Evolutionary conservation across 1,140 invertebrate genomes (phyloP), one percentile per base, ranked within the genome.

Genomic region (Colletes gigas): DNA sequence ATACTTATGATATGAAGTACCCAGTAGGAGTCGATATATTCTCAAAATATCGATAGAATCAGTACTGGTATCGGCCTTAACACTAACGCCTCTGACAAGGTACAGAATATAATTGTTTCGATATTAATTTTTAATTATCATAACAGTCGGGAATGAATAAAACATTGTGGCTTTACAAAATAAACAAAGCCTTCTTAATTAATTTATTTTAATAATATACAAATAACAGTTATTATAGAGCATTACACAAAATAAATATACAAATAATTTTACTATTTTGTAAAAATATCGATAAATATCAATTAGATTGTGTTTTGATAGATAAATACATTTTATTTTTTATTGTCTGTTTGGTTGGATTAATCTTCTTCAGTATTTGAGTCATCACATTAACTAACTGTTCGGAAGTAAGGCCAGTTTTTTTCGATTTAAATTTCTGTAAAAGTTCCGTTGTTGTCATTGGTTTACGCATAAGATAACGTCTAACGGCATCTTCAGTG

Each of bases 271-370:
- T 50, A 14, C 44, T 62, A 70, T 19, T 17, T 4, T 2, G 39
- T 62, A 69, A 50, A 75, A 55, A 60, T 59, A 60, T 50, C 6
- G 14, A 14, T 7, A 30, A 47, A 66, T 30, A 44, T 85, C 75
- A 89, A 73, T 90, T 89, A 21, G 88, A 89, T 87, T 93, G 93
- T 15, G 93, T 93, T 89, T 97, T 97, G 63, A 99, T 95, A 66
- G 97, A 98, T 52, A 99, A 95, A 93, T 99, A 99, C 97, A 99
- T 98, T 93, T 98, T 98, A 5, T 96, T 97, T 92, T 99, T 98
- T 69, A 98, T 97, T 39, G 96, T 98, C 91, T 98, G 97, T 87
- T 97, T 98, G 15, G 97, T 95, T 1, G 98, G 98, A 94, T 99
- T 98, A 86, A 99, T 98, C 89, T 97, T 96, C 93, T 99, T 99